phyloP scores from a whole-genome alignment of 2,888 invertebrate species.

The Bembecia ichneumoniformis region DNA sequence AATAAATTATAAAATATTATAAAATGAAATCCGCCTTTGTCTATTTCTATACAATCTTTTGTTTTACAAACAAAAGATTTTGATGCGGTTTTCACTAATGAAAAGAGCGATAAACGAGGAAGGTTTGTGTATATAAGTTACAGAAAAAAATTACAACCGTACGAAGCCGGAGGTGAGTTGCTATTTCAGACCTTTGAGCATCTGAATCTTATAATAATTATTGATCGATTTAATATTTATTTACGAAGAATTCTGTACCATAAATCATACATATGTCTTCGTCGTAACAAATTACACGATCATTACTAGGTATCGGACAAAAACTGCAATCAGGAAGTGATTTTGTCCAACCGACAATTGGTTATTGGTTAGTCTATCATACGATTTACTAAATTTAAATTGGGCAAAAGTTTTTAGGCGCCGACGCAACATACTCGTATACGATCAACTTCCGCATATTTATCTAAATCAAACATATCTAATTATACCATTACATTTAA shows the following conservation, averaged over 20 bases:
- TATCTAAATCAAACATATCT: slow-evolving; percentile 1
- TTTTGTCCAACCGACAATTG: slow-evolving; percentile 18
- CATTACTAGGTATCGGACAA: slow-evolving; percentile 17
- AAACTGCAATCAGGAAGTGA: slow-evolving; percentile 31
- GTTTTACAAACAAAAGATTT: no score
- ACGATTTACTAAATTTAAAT: slow-evolving; percentile 15
- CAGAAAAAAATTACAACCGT: no score
- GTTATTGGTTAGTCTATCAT: slow-evolving; percentile 20
- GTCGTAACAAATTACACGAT: slow-evolving; percentile 9
- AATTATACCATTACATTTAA: neutral
- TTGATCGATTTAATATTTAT: neutral
- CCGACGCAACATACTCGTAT: slow-evolving; percentile 1
- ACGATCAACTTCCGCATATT: slow-evolving; percentile 11
- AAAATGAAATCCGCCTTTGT: no score
- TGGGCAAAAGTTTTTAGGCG: slow-evolving; percentile 8
- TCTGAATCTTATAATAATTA: neutral
- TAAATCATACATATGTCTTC: no score
- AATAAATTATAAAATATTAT: no score
- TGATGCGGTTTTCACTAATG: no score
- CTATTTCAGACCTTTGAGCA: neutral
- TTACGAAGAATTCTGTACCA: neutral
- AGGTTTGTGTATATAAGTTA: no score
- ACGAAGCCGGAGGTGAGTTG: no score
- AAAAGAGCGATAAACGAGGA: no score
- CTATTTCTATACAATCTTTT: no score